Evolutionary conservation across 2,888 invertebrate species (phyloP).

Genomic region (Eledone cirrhosa): DNA sequence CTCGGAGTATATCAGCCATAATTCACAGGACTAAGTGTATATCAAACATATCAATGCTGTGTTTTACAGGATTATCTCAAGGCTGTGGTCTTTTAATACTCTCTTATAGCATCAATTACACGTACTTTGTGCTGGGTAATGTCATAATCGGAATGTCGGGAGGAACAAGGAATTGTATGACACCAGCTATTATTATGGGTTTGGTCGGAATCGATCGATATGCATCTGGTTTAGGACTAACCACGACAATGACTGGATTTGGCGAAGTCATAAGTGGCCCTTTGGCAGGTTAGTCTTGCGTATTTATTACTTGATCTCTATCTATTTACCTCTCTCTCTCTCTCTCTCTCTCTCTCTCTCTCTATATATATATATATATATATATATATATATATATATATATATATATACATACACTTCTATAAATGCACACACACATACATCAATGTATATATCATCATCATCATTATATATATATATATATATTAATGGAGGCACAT

Average conservation of each 20-base stretch:
- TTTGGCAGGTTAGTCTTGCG: neutral
- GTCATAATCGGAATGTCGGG: neutral
- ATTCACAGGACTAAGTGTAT: neutral
- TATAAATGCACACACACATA: too few relatives aligned
- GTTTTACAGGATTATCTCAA: slow-evolving; percentile 10
- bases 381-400: too few relatives aligned
- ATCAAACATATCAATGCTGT: slow-evolving; percentile 9
- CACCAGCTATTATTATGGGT: slow-evolving; percentile 21
- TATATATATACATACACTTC: too few relatives aligned
- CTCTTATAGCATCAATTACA: neutral
- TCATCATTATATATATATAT: too few relatives aligned
- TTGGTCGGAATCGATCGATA: slow-evolving; percentile 5
- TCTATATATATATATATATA: too few relatives aligned
- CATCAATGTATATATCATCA: too few relatives aligned
- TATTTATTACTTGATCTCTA: neutral
- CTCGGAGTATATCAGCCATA: neutral
- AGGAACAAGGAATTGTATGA: slow-evolving; percentile 17
- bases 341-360: neutral
- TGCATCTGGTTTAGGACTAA: neutral
- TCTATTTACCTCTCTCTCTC: neutral
- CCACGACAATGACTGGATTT: slow-evolving; percentile 11
- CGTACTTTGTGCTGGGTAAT: neutral
- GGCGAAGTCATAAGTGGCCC: slow-evolving; percentile 10
- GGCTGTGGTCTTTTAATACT: neutral
- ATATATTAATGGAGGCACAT: too few relatives aligned